Evolutionary conservation across 2,113 vertebrate species (phyloP).

Genomic region (Narcine bancroftii): DNA sequence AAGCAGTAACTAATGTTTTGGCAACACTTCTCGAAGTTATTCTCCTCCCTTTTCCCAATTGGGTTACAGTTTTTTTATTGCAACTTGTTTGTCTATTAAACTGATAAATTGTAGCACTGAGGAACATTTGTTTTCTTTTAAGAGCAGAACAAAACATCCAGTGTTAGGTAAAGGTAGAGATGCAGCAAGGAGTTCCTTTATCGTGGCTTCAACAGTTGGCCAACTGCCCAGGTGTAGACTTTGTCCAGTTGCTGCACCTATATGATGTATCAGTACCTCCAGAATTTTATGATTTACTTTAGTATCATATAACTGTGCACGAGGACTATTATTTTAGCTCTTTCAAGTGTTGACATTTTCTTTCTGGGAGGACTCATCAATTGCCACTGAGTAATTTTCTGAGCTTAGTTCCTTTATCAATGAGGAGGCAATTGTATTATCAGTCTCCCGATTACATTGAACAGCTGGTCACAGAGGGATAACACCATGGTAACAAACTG

Average conservation of each 20-base stretch:
- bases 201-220: neutral
- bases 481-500: constrained; percentile 9
- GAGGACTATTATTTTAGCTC: neutral
- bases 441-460: neutral
- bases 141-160: neutral
- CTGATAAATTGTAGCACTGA: neutral
- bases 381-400: neutral
- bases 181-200: neutral
- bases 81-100: constrained; percentile 26
- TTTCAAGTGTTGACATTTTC: neutral
- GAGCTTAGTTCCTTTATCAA: constrained; percentile 4
- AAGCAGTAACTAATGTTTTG: constrained; percentile 5
- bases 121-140: neutral
- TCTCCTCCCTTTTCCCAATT: neutral
- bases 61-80: constrained; percentile 19
- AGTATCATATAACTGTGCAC: too few species aligned
- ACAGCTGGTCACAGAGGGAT: neutral
- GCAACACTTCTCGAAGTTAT: constrained; percentile 13
- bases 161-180: neutral
- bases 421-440: neutral
- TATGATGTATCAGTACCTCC: neutral
- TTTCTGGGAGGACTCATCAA: constrained; percentile 10
- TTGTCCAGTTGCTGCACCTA: neutral
- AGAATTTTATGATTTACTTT: too few species aligned
- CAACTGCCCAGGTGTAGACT: neutral